Evolutionary conservation across 2,797 vertebrate species (phyloP).

Genomic region (Neosilurus mollespiculum): DNA sequence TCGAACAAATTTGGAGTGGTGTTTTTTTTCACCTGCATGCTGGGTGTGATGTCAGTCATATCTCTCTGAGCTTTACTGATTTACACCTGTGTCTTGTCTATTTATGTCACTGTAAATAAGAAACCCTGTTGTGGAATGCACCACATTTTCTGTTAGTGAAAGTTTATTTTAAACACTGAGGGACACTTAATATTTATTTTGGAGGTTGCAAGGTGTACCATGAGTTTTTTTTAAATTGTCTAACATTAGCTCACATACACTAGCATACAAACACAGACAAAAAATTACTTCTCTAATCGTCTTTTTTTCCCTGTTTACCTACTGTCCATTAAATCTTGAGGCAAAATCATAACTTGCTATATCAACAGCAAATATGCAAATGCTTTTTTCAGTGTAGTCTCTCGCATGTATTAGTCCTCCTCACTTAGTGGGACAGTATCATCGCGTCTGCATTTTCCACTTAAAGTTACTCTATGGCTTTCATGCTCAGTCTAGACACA

Average conservation of each 20-base stretch:
- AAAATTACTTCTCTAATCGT: background rate
- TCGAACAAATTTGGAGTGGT: background rate
- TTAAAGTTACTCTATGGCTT: conserved; percentile 7
- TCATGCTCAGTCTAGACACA: too few species aligned
- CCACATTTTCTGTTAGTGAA: background rate
- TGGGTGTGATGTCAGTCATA: conserved; percentile 12
- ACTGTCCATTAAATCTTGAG: conserved; percentile 1
- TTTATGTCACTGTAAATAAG: background rate
- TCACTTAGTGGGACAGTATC: background rate
- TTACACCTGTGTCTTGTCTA: background rate
- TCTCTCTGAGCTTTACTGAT: background rate
- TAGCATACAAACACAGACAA: background rate
- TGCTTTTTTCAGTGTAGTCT: background rate
- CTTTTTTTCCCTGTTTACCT: background rate
- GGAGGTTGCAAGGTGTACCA: background rate
- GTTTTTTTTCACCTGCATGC: background rate
- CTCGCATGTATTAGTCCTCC: background rate
- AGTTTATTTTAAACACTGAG: conserved; percentile 11
- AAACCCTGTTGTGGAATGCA: background rate
- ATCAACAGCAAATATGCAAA: background rate
- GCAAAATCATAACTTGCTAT: background rate
- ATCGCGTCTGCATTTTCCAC: background rate
- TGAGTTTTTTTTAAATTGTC: background rate
- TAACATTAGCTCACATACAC: background rate
- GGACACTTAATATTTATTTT: background rate